Evolutionary conservation across 2,797 vertebrate genomes (phyloP).

Genomic region (Squalus acanthias): DNA sequence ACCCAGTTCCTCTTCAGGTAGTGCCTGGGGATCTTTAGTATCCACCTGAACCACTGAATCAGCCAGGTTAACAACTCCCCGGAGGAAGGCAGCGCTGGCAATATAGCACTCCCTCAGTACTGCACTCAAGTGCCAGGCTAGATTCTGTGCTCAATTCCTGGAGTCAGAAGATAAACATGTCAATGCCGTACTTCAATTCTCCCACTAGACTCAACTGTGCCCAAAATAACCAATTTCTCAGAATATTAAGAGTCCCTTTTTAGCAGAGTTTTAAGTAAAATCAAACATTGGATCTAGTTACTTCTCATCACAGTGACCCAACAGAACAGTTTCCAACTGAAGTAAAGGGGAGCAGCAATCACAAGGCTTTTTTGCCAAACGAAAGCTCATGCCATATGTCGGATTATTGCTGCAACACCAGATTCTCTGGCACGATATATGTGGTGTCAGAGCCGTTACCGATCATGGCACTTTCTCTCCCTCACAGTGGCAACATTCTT

Average conservation of each 20-base stretch:
- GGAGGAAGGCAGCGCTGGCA: no score
- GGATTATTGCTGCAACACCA: not conserved
- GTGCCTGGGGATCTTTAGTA: not conserved
- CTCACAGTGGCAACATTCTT: not conserved
- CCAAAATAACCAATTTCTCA: not conserved
- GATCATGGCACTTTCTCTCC: no score
- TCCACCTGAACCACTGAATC: not conserved
- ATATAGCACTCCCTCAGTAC: no score
- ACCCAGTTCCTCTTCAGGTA: not conserved
- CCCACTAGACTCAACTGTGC: no score
- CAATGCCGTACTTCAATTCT: not conserved
- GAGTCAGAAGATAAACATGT: no score
- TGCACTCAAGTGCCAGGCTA: no score
- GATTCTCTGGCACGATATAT: not conserved
- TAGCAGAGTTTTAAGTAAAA: not conserved
- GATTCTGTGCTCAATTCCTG: no score
- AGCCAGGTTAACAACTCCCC: not conserved
- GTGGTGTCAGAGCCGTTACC: not conserved
- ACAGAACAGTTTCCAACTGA: not conserved
- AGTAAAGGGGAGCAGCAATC: not conserved
- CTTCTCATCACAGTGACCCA: not conserved
- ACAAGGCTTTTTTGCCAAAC: not conserved
- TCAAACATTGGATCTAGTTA: not conserved
- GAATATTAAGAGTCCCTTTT: not conserved
- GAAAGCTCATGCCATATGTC: not conserved